Evolutionary conservation across 2,797 vertebrate species (phyloP), one percentile per base, ranked within the genome.

Genomic region (Micromesistius poutassou): DNA sequence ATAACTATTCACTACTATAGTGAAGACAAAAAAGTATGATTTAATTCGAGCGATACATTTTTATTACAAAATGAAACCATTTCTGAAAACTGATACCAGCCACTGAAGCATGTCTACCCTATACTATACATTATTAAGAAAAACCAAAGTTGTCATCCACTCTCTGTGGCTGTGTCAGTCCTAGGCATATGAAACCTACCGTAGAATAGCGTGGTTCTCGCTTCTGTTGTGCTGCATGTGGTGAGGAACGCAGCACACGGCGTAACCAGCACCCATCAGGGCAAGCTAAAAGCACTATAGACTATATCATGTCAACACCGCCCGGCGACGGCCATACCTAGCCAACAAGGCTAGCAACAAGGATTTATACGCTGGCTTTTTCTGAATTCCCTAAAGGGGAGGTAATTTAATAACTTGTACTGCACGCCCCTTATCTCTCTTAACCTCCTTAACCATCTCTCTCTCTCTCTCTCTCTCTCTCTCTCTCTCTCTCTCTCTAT

Each of bases 191-290:
- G 71, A 14, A 30, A 84, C 91, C 83, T 83, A 95, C 95, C 91
- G 86, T 78, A 95, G 84, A 82, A 95, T 91, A 5, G 93, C 85
- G 72, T 84, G 92, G 88, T 92, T 95, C 91, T 94, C 94, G 72
- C 91, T 89, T 77, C 79, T 84, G 85, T 84, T 87, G 84, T 87
- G 79, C 46, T 73, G 88, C 71, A 84, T 88, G 83, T 78, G 83
- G 78, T 89, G 87, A 76, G 84, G 87, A 68, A 92, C 94, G 89
- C 94, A 95, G 86, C 93, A 94, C 75, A 91, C 38, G 25, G 90
- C 90, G 55, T 92, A 88, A 74, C 91, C 90, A 82, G 93, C 92
- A 46, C 91, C 94, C 89, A 94, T 93, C 84, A 90, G 84, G 79
- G 85, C 87, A 87, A 88, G 86, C 76, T 84, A 16, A 19, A 19